Percentiles rank a stretch among this genome's conserved stretches.
These are phyloP conservation scores for Takifugu ocellatus DNA, from an alignment of 2,797 vertebrate genomes.

Conservation along the genomic window DNA sequence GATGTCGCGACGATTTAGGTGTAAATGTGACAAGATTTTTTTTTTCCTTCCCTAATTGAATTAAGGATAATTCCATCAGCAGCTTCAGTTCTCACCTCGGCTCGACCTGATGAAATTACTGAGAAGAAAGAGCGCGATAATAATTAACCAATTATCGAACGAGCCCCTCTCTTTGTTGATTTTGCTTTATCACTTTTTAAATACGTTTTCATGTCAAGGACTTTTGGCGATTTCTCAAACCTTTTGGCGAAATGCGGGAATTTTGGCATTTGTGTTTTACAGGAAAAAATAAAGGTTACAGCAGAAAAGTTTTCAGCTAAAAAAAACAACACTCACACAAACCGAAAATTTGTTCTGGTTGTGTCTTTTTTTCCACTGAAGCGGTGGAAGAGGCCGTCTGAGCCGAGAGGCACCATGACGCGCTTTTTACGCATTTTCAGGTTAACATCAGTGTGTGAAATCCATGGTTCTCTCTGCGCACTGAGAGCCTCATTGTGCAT, in stretches of 20 bases:
- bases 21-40: conserved; percentile 28
- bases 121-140: conserved; percentile 44
- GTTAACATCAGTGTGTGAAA: conserved; percentile 70
- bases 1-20: conserved; percentile 32
- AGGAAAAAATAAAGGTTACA: too few species aligned
- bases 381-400: conserved; percentile 42
- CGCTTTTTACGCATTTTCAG: conserved; percentile 73
- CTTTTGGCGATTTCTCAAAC: too few species aligned
- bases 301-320: neutral
- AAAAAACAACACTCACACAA: neutral
- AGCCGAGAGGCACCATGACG: conserved; percentile 62
- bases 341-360: neutral
- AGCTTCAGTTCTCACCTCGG: conserved; percentile 45
- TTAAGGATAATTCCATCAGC: conserved; percentile 63
- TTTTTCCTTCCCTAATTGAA: conserved; percentile 45
- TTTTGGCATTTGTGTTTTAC: too few species aligned
- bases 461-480: conserved; percentile 55
- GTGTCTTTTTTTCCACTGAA: conserved; percentile 14
- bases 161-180: neutral
- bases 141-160: conserved; percentile 41
- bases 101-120: conserved; percentile 56
- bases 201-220: too few species aligned
- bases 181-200: neutral
- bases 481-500: conserved; percentile 75
- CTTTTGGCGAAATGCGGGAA: too few species aligned